Conservation (phyloP, 2,888 invertebrate species). For the Yponomeuta cagnagella region DNA sequence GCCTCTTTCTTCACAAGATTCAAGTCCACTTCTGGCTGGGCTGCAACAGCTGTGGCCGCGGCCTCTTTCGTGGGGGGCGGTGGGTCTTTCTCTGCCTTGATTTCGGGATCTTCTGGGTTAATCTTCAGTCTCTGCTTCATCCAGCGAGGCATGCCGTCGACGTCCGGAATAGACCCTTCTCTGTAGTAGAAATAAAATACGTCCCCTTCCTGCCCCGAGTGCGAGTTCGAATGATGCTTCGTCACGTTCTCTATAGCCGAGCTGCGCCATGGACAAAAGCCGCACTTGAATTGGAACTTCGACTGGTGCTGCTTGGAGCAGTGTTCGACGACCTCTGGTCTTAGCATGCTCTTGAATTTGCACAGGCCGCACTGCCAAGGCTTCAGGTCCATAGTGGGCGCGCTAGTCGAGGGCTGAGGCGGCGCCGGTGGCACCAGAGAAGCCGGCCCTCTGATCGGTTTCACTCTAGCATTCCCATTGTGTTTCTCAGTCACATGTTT, state of each 20-base stretch:
- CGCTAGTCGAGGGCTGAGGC: constrained; percentile 22
- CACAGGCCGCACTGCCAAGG: constrained; percentile 84
- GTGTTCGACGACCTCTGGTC: constrained; percentile 77
- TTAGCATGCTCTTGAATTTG: constrained; percentile 74
- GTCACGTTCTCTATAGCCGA: constrained; percentile 73
- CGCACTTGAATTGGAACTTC: constrained; percentile 82
- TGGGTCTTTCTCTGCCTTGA: constrained; percentile 40
- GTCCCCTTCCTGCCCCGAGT: constrained; percentile 56
- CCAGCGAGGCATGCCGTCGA: constrained; percentile 52
- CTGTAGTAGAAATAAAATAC: constrained; percentile 75
- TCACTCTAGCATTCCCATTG: constrained; percentile 58
- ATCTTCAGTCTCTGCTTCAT: constrained; percentile 44
- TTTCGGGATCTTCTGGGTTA: constrained; percentile 25
- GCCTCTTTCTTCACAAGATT: constrained; percentile 56
- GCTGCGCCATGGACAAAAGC: constrained; percentile 76
- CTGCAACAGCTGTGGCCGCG: constrained; percentile 20
- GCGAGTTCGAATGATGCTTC: constrained; percentile 77
- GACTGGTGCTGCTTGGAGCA: constrained; percentile 76
- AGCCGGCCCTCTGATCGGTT: constrained; percentile 47
- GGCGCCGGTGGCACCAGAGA: constrained; percentile 23
- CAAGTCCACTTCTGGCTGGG: constrained; percentile 33
- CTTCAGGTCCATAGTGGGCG: constrained; percentile 70
- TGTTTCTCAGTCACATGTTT: constrained; percentile 80
- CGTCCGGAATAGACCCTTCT: constrained; percentile 45
- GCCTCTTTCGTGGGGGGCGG: constrained; percentile 14